Evolutionary conservation across 2,113 vertebrate genomes (phyloP).

Genomic region (Labrus mixtus): DNA sequence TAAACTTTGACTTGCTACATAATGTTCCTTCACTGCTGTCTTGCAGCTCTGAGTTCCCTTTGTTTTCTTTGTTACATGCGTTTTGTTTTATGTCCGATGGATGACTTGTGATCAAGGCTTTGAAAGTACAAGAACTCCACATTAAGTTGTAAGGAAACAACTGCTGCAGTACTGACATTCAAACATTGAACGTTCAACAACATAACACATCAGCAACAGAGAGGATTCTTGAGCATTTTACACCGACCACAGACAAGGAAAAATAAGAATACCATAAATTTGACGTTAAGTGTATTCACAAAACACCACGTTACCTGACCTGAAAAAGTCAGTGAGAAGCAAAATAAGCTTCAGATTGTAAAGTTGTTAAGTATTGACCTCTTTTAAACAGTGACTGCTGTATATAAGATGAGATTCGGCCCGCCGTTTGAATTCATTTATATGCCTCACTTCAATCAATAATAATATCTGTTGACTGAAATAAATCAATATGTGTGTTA

Average conservation of each 20-base stretch:
- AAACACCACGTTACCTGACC: neutral
- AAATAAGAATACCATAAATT: neutral
- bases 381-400: neutral
- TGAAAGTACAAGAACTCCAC: neutral
- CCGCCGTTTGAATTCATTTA: neutral
- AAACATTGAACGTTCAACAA: neutral
- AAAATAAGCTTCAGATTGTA: neutral
- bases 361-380: neutral
- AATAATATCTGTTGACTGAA: neutral
- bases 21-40: too few relatives aligned
- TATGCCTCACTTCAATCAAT: neutral
- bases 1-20: too few relatives aligned
- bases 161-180: neutral
- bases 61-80: neutral
- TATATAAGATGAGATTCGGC: neutral
- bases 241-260: neutral
- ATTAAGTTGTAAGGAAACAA: neutral
- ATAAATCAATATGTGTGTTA: slow-evolving; percentile 4
- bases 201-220: neutral
- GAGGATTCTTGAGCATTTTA: neutral
- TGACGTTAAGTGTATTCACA: neutral
- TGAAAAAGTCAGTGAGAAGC: neutral
- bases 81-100: neutral
- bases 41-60: neutral
- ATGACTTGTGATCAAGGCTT: slow-evolving; percentile 4